Base-by-base conservation (phyloP, 1,140 invertebrate genomes). In the Pseudomyrmex dendroicus region DNA sequence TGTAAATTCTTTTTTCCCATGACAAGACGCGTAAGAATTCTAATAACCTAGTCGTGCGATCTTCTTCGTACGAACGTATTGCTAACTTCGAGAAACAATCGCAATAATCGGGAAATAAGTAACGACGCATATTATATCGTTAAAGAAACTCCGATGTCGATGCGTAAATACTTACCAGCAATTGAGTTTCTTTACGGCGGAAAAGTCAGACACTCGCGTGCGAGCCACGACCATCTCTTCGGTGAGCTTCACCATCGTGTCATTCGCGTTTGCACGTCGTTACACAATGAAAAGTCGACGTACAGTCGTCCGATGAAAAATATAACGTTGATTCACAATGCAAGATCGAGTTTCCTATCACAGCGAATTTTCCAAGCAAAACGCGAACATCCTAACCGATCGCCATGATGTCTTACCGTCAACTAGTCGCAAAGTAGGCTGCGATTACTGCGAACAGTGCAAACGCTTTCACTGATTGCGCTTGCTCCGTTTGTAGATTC, bases 181-280 rank as follows among this genome's bases (percentile, higher is more conserved):
- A 95, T 98, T 98, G 44, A 98, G 95, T 93, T 98, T 98, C 94
- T 97, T 98, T 67, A 98, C 97, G 84, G 96, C 95, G 35, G 95
- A 94, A 88, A 98, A 95, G 95, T 98, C 97, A 48, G 97, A 98
- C 86, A 97, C 96, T 94, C 97, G 97, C n/a, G 97, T 97, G 85
- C 98, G 95, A 63, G 97, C 97, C 91, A 98, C 96, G 89, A 98
- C 97, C 97, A 98, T 98, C 94, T 98, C 97, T 94, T 98, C 97
- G 9, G 98, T 98, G 86, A 98, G 94, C 70, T 96, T 96, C 85
- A 97, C 96, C 96, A 97, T 97, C 67, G 59, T 93, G 80, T 62
- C 63, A 74, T 83, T 86, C 68, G 1, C 67, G 46, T 78, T 46
- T 64, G n/a, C 66, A 66, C 61, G 22, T 20, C 68, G 57, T 62